Base-by-base conservation (phyloP, 2,888 invertebrate genomes). In the Ceramica pisi region DNA sequence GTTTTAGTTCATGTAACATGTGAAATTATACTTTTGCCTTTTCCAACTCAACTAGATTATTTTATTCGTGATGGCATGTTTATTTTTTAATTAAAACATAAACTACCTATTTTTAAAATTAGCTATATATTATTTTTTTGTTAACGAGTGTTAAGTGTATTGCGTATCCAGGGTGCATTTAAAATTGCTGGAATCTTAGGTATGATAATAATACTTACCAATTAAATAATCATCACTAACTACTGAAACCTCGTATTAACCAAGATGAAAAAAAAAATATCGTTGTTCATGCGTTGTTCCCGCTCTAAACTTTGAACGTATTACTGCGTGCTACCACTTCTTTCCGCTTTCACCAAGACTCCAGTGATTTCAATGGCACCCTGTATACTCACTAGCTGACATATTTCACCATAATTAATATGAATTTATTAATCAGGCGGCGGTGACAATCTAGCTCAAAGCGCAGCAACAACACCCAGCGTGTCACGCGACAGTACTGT, bases 401-500 rank as follows among this genome's bases (percentile, higher is more conserved):
- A 1, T n/a, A 0, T n/a, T 19, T 12, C 0, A 50, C 8, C 16
- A 16, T 10, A 69, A 31, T 59, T 59, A 0, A 71, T n/a, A 35
- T 9, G 0, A 16, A 6, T 10, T 0, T 38, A 6, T 66, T 0
- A 14, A 0, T 0, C 46, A 83, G 87, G 87, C 12, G 86, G 80
- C 14, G 76, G 78, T 12, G 80, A 74, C 56, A 88, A 78, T 69
- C 55, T 86, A 79, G 68, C 87, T 67, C 80, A 80, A 70, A 92
- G 94, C 72, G 87, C 84, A 31, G 92, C 91, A 44, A 93, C 90
- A 10, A 94, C 94, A 71, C 94, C 93, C 76, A 86, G 90, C 50
- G 93, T 94, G 89, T 94, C 95, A 38, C 93, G 94, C 74, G 94
- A 94, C 91, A 89, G 91, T 75, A 93, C 90, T 10, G 87, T 89